Percentiles rank a stretch among this genome's conserved stretches.
These are phyloP conservation scores for Scaptomyza tumidula DNA, from an alignment of 2,888 invertebrate genomes.

Conservation along the genomic window DNA sequence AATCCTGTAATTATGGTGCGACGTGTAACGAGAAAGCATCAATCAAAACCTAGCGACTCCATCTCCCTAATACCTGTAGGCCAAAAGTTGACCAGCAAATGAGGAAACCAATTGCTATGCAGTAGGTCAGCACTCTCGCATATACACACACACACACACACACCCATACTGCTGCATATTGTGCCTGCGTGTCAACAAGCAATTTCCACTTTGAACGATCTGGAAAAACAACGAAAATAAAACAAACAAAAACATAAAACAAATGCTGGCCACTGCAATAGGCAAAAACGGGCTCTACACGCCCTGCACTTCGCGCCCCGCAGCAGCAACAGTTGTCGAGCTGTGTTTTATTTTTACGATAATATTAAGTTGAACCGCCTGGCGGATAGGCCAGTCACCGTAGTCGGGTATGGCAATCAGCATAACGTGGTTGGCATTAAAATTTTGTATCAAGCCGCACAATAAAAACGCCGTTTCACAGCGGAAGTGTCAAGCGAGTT, in stretches of 20 bases:
- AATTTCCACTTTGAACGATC: conserved; percentile 68
- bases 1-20: conserved; percentile 58
- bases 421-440: conserved; percentile 77
- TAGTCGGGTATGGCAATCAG: conserved; percentile 63
- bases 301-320: not conserved
- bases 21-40: conserved; percentile 58
- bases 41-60: conserved; percentile 59
- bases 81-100: conserved; percentile 49
- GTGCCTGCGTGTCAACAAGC: conserved; percentile 76
- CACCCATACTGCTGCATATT: conserved; percentile 12
- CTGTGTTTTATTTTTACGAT: conserved; percentile 69
- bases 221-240: conserved; percentile 4
- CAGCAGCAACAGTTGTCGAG: conserved; percentile 68
- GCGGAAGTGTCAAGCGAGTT: conserved; percentile 61
- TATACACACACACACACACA: conserved; percentile 15
- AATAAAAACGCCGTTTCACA: conserved; percentile 70
- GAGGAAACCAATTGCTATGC: conserved; percentile 69
- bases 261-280: conserved; percentile 42
- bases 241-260: conserved; percentile 26
- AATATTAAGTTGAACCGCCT: conserved; percentile 64
- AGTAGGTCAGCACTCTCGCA: conserved; percentile 59
- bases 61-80: not conserved
- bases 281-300: conserved; percentile 25
- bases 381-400: conserved; percentile 16
- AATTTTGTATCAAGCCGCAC: conserved; percentile 73